Evolutionary conservation across 2,888 invertebrate species (phyloP), one percentile per base, ranked within the genome.

Genomic region (Tanytarsus gracilentus): DNA sequence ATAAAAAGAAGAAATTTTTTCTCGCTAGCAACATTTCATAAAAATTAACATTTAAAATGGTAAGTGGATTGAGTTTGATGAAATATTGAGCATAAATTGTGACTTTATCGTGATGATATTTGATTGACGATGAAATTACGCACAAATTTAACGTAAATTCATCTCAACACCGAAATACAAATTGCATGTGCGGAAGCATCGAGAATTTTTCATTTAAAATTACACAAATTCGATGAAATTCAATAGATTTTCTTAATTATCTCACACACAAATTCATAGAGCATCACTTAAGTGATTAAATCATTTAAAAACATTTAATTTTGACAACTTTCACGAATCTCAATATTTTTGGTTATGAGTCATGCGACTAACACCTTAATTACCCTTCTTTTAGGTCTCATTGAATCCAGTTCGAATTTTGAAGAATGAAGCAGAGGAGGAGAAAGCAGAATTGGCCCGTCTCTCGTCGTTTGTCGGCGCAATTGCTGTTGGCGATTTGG

Each of bases 391-490:
- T 72, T 72, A 91, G 86, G 85, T 87, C 69, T 88, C 92, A 64
- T 76, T 98, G 66, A 95, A 96, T 76, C 95, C 97, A 59, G 86
- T 97, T 33, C 83, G 94, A 74, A 87, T 99, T 70, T 79, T 99
- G 66, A 97, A 91, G 75, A 83, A 87, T 78, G 94, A 96, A 66
- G 98, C 98, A 0, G 96, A 97, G 72, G 96, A 99, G 75, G 99
- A 99, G 73, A 96, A 92, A 71, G 92, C 88, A 18, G 99, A 99
- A 76, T 88, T 90, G 69, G 99, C 99, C 68, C 87, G 99, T 62
- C 78, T 99, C 77, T 98, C 98, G 62, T 92, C 94, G 67, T 99
- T 99, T 72, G 89, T 98, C 65, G 99, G 99, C 58, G 98, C 98
- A 18, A 98, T 98, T 68, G 97, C 98, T 11, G 93, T 99, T 69